Evolutionary conservation across 2,888 invertebrate genomes (phyloP), one percentile per base, ranked within the genome.

Genomic region (Opisthograptis luteolata): DNA sequence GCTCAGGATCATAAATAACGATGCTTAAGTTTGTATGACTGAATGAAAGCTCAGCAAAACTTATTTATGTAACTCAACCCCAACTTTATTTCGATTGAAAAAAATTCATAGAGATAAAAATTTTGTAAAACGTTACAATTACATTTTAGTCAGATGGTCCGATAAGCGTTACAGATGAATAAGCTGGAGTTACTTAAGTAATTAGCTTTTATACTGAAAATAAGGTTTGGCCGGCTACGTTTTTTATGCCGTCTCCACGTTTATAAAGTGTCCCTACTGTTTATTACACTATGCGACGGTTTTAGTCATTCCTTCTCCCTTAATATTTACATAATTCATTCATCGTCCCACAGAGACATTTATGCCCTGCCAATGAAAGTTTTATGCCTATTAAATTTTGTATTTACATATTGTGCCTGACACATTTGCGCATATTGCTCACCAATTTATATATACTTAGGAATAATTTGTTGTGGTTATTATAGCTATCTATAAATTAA

Each of bases 351-450:
- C 32, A 45, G 40, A 46, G 36, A 42, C 20, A 37, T 24, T 39
- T 34, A 20, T 32, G 32, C 24, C 28, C 42, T 46, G 44, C 40
- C 45, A 45, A 45, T 41, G 17, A 48, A 42, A 28, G 30, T 34
- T 37, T 47, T 46, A 50, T 50, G 34, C 17, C 15, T 30, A 42
- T 42, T 37, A 39, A 25, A 40, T 8, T 36, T 32, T 13, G 2
- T 41, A 35, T 30, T 35, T 44, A 25, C 40, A 47, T 37, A 49
- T 55, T 64, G 65, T 66, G 68, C 68, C 60, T 59, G 58, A 62
- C 70, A 66, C 66, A 68, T 66, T 19, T 22, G 9, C 9, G 25
- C 17, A 41, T 19, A 28, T 10, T 20, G 15, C 17, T 27, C 10
- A 19, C 3, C 9, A 2, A 10, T 1, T 17, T 15, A 31, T 17